Evolutionary conservation across 2,888 invertebrate genomes (phyloP), one percentile per base, ranked within the genome.

Genomic region (Melieria omissa): DNA sequence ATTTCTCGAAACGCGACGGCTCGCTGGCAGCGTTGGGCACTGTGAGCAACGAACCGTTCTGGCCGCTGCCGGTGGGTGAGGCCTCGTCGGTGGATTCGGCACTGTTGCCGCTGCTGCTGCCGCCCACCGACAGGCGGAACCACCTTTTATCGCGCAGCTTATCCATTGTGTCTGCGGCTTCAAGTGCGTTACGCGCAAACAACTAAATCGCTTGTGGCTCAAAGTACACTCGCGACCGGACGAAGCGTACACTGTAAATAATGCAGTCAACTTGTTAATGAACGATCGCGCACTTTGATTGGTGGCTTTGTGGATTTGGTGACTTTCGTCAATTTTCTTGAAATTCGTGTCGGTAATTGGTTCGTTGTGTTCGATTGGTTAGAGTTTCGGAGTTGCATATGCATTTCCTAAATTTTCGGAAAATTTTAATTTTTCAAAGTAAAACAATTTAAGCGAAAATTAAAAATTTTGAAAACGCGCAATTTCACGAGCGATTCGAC

Each of bases 1-100:
- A 80, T 70, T 79, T 80, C 63, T 79, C 76, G 75, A 80, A 80
- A 71, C 76, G 78, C 41, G 79, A 78, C 14, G 71, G n/a, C 46
- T 65, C 55, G 64, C 71, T 63, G 16, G 62, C 2, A 54, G 65
- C 10, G 60, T 58, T 71, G 57, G 46, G 54, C 62, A 47, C 54
- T 14, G 42, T 41, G 12, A 45, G 47, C 14, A 63, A 42, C 10
- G 62, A 73, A 57, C 44, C 61, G 55, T 69, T 74, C 9, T 73
- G 73, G 29, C 41, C 57, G 29, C 29, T 3, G 8, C 71, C 73
- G 6, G 72, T 74, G 4, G 74, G 69, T 29, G 72, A 69, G 42
- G 65, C 52, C 29, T 69, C 69, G 44, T 68, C 71, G 29, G 66
- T 66, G 60, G 71, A 62, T 44, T 72, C 64, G 8, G 63, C 67